Evolutionary conservation across 92 coral and sea anemone species (phyloP), one percentile per base, ranked within the genome.

Genomic region (Muricea muricata): DNA sequence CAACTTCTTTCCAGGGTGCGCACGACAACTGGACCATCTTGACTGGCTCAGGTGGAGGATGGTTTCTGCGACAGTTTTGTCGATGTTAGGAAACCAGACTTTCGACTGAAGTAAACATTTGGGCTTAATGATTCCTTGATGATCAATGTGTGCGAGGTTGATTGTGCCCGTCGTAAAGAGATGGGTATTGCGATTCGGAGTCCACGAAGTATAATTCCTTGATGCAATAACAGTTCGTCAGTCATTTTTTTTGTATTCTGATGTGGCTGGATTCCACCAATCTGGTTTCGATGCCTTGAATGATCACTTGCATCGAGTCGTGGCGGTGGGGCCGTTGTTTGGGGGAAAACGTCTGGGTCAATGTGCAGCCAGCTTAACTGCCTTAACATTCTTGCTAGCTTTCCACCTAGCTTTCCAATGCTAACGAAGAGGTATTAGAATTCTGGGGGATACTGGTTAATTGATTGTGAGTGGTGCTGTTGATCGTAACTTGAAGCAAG

Each of bases 351-450:
- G 12, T 70, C 79, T 11, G 83, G 80, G 77, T 90, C 90, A 54
- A 90, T 87, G 91, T 87, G 93, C 9, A 92, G 86, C 63, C 90
- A n/a, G n/a, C n/a, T n/a, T n/a, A n/a, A n/a, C n/a, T n/a, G n/a
- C n/a, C n/a, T n/a, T n/a, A n/a, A n/a, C n/a, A n/a, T n/a, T n/a
- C n/a, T 92, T 73, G 85, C 81, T 2, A 24, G 50, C 18, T 48
- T 75, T 26, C 66, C 46, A 25, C 23, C 54, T 26, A 48, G 42
- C 46, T 75, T 75, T 10, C 81, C 81, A 75, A 75, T 48, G 8
- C 81, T 67, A 52, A 42, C 11, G 81, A 75, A 75, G 35, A 73
- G 61, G 61, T 40, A 42, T 42, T 73, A 8, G 37, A 73, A 73
- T 26, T 73, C 79, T 73, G 75, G 75, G 24, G 28, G 47, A 34